Conservation (phyloP, 2,888 invertebrate species). For the Enchytraeus crypticus region DNA sequence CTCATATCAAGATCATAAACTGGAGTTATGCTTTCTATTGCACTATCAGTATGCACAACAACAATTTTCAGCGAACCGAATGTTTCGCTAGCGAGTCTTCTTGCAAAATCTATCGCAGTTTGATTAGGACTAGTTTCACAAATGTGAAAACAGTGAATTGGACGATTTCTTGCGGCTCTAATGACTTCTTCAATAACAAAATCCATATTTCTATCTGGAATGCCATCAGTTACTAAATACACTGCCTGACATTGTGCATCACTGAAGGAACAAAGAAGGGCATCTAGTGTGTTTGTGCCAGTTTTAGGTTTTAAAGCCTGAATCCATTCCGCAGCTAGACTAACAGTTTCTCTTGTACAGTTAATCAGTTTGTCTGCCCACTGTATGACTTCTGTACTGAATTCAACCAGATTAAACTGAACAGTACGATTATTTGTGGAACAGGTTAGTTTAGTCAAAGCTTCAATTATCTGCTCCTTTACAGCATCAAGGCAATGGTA, state of each 20-base stretch:
- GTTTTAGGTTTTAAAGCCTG: constrained; percentile 40
- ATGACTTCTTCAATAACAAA: constrained; percentile 42
- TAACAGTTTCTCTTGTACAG: constrained; percentile 44
- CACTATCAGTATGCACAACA: constrained; percentile 38
- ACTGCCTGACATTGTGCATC: constrained; percentile 41
- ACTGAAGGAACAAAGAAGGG: constrained; percentile 40
- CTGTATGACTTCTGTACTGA: constrained; percentile 44
- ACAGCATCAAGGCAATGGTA: constrained; percentile 40
- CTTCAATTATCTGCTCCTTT: constrained; percentile 43
- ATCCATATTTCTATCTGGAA: constrained; percentile 42
- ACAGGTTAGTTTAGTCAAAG: constrained; percentile 27
- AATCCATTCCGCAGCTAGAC: constrained; percentile 44
- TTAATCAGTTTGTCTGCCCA: constrained; percentile 47
- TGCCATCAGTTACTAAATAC: constrained; percentile 45
- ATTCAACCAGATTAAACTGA: constrained; percentile 45
- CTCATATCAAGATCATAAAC: constrained; percentile 38
- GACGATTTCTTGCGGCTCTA: constrained; percentile 32
- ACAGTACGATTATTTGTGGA: constrained; percentile 29
- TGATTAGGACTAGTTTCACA: constrained; percentile 34
- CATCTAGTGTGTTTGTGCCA: constrained; percentile 46
- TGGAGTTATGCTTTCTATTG: constrained; percentile 41
- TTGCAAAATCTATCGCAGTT: constrained; percentile 39
- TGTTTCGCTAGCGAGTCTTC: constrained; percentile 43
- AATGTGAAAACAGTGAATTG: constrained; percentile 44
- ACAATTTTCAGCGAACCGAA: constrained; percentile 44